These are phyloP conservation scores for Leptinotarsa lineolata DNA, from an alignment of 1,140 invertebrate species.

Conservation along the genomic window DNA sequence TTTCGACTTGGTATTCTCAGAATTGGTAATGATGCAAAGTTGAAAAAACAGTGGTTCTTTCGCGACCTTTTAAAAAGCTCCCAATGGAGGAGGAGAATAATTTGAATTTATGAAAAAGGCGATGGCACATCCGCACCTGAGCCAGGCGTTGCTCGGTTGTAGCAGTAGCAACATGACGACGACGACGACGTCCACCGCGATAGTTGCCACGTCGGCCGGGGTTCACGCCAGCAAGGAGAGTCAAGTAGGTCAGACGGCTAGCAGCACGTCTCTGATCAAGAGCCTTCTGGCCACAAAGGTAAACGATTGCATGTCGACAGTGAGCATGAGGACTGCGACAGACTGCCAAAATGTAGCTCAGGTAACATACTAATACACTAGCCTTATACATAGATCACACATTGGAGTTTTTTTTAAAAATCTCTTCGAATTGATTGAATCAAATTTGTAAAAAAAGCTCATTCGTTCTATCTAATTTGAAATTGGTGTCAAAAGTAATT, in stretches of 20 bases:
- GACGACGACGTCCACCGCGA: slow-evolving; percentile 49
- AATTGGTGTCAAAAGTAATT: too few relatives aligned
- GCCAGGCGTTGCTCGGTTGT: slow-evolving; percentile 63
- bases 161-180: slow-evolving; percentile 55
- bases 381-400: background rate
- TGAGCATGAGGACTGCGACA: slow-evolving; percentile 55
- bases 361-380: slow-evolving; percentile 56
- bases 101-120: slow-evolving; percentile 52
- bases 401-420: too few relatives aligned
- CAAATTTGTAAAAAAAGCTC: too few relatives aligned
- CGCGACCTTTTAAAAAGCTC: background rate
- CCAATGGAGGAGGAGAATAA: background rate
- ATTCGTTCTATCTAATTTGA: too few relatives aligned
- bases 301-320: slow-evolving; percentile 66
- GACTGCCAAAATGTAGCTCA: slow-evolving; percentile 57
- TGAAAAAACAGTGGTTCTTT: background rate
- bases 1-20: too few relatives aligned
- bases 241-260: slow-evolving; percentile 48
- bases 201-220: slow-evolving; percentile 52
- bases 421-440: too few relatives aligned
- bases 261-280: slow-evolving; percentile 75
- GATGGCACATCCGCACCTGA: slow-evolving; percentile 66
- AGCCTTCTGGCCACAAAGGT: slow-evolving; percentile 85
- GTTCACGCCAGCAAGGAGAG: slow-evolving; percentile 44
- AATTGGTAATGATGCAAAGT: too few relatives aligned